Conservation (phyloP, 1,140 invertebrate species). For the Papilio glaucus region DNA sequence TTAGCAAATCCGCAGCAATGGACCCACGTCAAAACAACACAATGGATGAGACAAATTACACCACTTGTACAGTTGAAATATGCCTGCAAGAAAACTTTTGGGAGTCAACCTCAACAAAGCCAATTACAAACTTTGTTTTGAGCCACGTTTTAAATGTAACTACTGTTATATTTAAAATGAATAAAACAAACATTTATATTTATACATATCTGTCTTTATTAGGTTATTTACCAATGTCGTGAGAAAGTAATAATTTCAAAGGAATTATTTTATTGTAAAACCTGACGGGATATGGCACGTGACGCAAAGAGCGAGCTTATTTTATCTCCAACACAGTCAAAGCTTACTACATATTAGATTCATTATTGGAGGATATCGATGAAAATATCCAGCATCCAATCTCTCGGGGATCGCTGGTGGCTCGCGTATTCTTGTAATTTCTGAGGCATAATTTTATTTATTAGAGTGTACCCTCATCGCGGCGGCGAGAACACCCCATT, state of each 20-base stretch:
- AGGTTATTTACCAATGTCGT: too few species aligned
- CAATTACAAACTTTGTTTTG: conserved; percentile 34
- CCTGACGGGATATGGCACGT: too few species aligned
- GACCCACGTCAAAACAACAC: conserved; percentile 47
- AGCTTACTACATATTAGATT: conserved; percentile 75
- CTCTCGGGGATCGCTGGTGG: conserved; percentile 69
- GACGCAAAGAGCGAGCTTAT: conserved; percentile 47
- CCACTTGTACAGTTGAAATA: conserved; percentile 49
- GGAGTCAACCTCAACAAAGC: conserved; percentile 39
- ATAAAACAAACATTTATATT: background rate
- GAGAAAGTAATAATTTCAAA: too few species aligned
- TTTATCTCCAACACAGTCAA: conserved; percentile 52
- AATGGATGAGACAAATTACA: conserved; percentile 56
- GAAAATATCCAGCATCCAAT: conserved; percentile 78
- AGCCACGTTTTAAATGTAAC: conserved; percentile 21
- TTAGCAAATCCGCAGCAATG: conserved; percentile 53
- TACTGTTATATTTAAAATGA: background rate
- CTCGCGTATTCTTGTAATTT: conserved; percentile 82
- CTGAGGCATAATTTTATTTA: conserved; percentile 83
- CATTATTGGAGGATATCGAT: conserved; percentile 74
- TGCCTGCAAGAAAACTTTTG: conserved; percentile 50
- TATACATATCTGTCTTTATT: too few species aligned
- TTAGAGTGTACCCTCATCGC: conserved; percentile 77
- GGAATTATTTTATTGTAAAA: too few species aligned
- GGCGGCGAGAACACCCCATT: conserved; percentile 79